A percentile compares a stretch with the other conserved stretches of the same genome.
Evolutionary conservation across 2,888 invertebrate species (phyloP).

Genomic region (Leucophora obtusa): DNA sequence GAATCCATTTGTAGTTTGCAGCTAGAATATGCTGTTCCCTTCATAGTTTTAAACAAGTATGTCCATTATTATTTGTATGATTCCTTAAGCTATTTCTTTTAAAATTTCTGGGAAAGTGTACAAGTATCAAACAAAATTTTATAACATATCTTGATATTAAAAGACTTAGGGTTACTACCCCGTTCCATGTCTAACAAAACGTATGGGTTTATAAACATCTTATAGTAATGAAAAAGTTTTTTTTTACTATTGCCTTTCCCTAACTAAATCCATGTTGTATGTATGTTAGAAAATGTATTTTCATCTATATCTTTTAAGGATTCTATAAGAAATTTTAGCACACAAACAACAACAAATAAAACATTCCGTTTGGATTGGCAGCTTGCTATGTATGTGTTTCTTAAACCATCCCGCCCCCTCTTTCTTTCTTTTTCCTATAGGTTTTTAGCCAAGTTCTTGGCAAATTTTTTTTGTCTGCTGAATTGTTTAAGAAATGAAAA

Average conservation of each 20-base stretch:
- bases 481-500: slow-evolving; percentile 49
- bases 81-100: not conserved
- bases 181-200: not conserved
- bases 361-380: slow-evolving; percentile 51
- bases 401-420: not conserved
- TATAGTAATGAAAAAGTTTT: slow-evolving; percentile 29
- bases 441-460: slow-evolving; percentile 51
- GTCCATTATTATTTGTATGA: slow-evolving; percentile 14
- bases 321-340: not conserved
- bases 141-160: not conserved
- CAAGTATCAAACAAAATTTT: not conserved
- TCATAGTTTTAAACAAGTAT: not conserved
- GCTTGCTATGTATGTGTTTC: slow-evolving; percentile 38
- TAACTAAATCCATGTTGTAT: slow-evolving; percentile 8
- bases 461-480: slow-evolving; percentile 57
- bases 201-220: slow-evolving; percentile 14
- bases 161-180: not conserved
- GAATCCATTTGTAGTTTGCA: not conserved
- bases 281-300: not conserved
- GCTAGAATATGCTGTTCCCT: not conserved
- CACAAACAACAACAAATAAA: slow-evolving; percentile 1
- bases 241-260: not conserved
- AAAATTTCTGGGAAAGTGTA: not conserved
- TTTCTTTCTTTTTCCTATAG: not conserved
- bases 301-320: slow-evolving; percentile 4